A percentile compares a stretch with the other conserved stretches of the same genome.
Conservation (phyloP, 2,113 vertebrate species). For the Tachysurus vachellii region DNA sequence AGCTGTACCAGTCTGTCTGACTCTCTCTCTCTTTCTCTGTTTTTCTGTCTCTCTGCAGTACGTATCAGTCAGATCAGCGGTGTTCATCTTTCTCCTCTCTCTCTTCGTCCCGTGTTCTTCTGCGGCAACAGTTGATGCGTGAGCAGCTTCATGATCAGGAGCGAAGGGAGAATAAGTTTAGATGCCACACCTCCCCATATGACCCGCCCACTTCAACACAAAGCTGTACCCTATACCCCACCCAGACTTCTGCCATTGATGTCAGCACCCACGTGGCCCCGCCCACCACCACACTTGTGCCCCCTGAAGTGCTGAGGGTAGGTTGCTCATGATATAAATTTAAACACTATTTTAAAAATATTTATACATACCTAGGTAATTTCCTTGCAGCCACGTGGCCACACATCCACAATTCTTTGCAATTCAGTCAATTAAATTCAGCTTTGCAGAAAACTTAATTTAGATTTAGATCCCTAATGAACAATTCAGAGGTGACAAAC, state of each 20-base stretch:
- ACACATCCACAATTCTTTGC: not conserved
- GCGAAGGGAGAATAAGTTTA: slow-evolving; percentile 90
- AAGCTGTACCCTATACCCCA: slow-evolving; percentile 78
- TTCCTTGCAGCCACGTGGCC: not conserved
- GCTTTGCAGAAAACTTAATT: not conserved
- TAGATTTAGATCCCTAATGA: not conserved
- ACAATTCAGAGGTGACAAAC: not conserved
- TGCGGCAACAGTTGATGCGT: slow-evolving; percentile 98
- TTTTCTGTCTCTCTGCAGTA: too few relatives aligned
- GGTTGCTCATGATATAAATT: not conserved
- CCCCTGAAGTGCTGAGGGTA: slow-evolving; percentile 99
- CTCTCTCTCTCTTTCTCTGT: not conserved
- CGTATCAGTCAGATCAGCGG: too few relatives aligned
- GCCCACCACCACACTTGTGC: slow-evolving; percentile 85
- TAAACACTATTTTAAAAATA: not conserved
- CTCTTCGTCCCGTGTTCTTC: slow-evolving; percentile 95
- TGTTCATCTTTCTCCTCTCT: slow-evolving; percentile 87
- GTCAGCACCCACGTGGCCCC: slow-evolving; percentile 82
- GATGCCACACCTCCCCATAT: slow-evolving; percentile 84
- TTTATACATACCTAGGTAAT: too few relatives aligned
- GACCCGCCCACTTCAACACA: slow-evolving; percentile 76
- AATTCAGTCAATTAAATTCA: too few relatives aligned
- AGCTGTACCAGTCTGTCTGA: not conserved
- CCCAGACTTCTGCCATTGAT: slow-evolving; percentile 94
- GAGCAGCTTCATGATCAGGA: slow-evolving; percentile 99